Evolutionary conservation across 2,888 invertebrate genomes (phyloP), one percentile per base, ranked within the genome.

Genomic region (Ligdia adustata): DNA sequence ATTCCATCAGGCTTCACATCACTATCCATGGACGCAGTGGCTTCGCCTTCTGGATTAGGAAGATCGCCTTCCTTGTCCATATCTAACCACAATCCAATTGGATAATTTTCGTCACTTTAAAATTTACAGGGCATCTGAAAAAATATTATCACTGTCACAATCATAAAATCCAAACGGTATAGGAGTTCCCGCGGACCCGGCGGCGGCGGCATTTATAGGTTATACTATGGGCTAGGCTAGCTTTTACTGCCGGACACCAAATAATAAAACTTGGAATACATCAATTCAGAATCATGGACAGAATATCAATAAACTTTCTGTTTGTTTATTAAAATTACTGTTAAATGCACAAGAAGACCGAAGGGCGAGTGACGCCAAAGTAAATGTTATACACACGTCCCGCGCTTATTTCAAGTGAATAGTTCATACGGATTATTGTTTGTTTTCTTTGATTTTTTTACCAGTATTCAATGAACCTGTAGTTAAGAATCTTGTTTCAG

Each of bases 201-300:
- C 84, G 62, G 87, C 84, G 62, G 71, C 60, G 61, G 55, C 34
- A 9, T 68, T 87, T 85, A 54, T 72, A 88, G 88, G 88, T 88
- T 89, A 88, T 69, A 64, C 56, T 67, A 62, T 9, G 40, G 49
- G 55, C 51, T 55, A 33, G 29, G 31, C 18, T 29, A 44, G 20
- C 18, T 2, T 27, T 9, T 16, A 12, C 3, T 20, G 22, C 4
- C 6, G 7, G 6, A 2, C 22, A 22, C 7, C 6, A 2, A 22
- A 22, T 22, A 7, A 6, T 7, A 22, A n/a, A n/a, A n/a, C n/a
- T n/a, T n/a, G n/a, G n/a, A n/a, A n/a, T n/a, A n/a, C n/a, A n/a
- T n/a, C n/a, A n/a, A n/a, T n/a, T n/a, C n/a, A n/a, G n/a, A n/a
- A n/a, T n/a, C n/a, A n/a, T n/a, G n/a, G n/a, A n/a, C n/a, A n/a